Conservation (phyloP, 2,888 invertebrate species). For the Scelioninae gen. 2 region DNA sequence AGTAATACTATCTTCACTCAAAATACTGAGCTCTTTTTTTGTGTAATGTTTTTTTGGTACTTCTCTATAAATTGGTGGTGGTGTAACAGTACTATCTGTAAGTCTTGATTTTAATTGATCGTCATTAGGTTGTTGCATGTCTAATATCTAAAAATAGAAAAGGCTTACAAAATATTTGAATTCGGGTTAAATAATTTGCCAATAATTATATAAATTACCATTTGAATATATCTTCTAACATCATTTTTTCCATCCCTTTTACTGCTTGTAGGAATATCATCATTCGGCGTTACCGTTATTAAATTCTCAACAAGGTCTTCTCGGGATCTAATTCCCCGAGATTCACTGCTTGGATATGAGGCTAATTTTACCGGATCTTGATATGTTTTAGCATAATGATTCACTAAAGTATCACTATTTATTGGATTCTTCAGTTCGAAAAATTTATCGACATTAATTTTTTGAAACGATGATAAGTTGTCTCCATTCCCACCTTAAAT, state of each 20-base stretch:
- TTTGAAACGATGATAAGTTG: slow-evolving; percentile 66
- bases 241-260: slow-evolving; percentile 74
- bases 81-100: slow-evolving; percentile 63
- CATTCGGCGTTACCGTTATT: slow-evolving; percentile 66
- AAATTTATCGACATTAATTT: slow-evolving; percentile 67
- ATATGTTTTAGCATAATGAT: slow-evolving; percentile 64
- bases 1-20: slow-evolving; percentile 68
- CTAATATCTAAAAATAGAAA: slow-evolving; percentile 66
- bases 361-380: slow-evolving; percentile 66
- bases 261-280: slow-evolving; percentile 73
- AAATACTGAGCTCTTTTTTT: slow-evolving; percentile 68
- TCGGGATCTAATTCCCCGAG: slow-evolving; percentile 56
- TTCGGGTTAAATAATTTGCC: too few relatives aligned
- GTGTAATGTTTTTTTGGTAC: slow-evolving; percentile 70
- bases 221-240: slow-evolving; percentile 76
- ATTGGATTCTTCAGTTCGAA: slow-evolving; percentile 66
- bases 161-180: background rate
- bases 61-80: slow-evolving; percentile 68
- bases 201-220: slow-evolving; percentile 69
- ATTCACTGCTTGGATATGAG: slow-evolving; percentile 57
- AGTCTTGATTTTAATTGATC: slow-evolving; percentile 62
- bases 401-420: slow-evolving; percentile 65
- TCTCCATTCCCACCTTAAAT: slow-evolving; percentile 68
- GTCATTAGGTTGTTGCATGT: slow-evolving; percentile 70
- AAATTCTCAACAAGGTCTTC: slow-evolving; percentile 67